phyloP scores from a whole-genome alignment of 2,888 invertebrate species.

The Zygogramma bicolorata region DNA sequence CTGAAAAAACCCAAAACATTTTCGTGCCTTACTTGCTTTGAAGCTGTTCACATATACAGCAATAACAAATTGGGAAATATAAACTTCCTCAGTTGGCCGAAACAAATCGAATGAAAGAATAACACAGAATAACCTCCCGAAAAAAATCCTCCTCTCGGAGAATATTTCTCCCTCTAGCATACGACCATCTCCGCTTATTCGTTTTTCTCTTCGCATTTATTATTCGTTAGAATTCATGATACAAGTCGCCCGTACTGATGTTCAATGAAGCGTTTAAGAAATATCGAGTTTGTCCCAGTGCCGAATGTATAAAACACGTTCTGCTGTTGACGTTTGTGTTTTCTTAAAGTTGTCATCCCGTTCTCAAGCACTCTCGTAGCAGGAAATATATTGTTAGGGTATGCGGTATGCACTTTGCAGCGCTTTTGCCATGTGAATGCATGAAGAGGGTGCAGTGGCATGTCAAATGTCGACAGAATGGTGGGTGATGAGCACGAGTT shows the following conservation, averaged over 20 bases:
- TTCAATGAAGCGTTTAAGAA: slow-evolving; percentile 28
- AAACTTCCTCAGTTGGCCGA: too few relatives aligned
- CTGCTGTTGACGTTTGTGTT: slow-evolving; percentile 37
- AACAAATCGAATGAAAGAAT: too few relatives aligned
- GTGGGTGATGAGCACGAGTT: neutral
- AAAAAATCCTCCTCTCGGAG: neutral
- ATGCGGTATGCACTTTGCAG: slow-evolving; percentile 20
- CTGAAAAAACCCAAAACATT: too few relatives aligned
- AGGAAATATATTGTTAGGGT: slow-evolving; percentile 16
- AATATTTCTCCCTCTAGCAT: neutral
- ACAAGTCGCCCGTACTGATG: slow-evolving; percentile 6
- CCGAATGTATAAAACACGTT: slow-evolving; percentile 29
- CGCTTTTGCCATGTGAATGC: neutral
- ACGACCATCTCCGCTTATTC: neutral
- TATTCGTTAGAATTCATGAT: neutral
- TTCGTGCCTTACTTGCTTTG: too few relatives aligned
- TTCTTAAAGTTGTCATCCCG: slow-evolving; percentile 33
- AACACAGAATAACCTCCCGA: neutral
- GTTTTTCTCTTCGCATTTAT: neutral
- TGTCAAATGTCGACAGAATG: neutral
- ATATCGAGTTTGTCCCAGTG: slow-evolving; percentile 32
- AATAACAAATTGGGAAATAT: too few relatives aligned
- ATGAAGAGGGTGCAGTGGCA: neutral
- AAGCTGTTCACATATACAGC: too few relatives aligned
- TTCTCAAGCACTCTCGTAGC: slow-evolving; percentile 19